Percentiles rank a stretch among this genome's conserved stretches.
These are phyloP conservation scores for Amphiprion ocellaris DNA, from an alignment of 2,113 vertebrate genomes.

Conservation along the genomic window DNA sequence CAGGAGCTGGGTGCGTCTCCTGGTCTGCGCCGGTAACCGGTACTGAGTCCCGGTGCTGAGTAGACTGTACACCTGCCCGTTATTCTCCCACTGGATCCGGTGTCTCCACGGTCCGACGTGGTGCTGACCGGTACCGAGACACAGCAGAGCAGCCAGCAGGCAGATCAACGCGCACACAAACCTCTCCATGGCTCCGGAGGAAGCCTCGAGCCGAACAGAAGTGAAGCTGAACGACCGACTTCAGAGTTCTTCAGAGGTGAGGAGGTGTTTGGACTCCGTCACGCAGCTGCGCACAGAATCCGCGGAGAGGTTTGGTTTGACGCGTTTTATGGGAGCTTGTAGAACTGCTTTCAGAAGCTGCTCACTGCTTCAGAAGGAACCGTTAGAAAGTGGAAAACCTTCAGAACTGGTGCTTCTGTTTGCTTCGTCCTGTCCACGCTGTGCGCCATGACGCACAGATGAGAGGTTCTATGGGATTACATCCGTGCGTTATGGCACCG, in stretches of 20 bases:
- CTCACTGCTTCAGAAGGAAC: background rate
- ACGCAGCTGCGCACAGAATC: slow-evolving; percentile 56
- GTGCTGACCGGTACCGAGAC: slow-evolving; percentile 69
- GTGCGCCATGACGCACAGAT: too few species aligned
- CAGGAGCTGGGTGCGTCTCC: slow-evolving; percentile 63
- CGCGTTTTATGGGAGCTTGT: background rate
- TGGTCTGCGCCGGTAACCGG: slow-evolving; percentile 57
- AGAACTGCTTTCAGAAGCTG: background rate
- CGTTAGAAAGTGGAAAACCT: too few species aligned
- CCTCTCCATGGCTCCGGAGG: slow-evolving; percentile 63
- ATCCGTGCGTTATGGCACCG: too few species aligned
- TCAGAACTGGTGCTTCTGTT: too few species aligned
- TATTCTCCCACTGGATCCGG: slow-evolving; percentile 81
- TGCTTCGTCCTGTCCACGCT: too few species aligned
- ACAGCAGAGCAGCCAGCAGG: slow-evolving; percentile 54
- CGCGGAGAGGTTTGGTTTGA: background rate
- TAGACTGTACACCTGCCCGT: slow-evolving; percentile 80
- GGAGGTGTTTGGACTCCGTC: slow-evolving; percentile 48
- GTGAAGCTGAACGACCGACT: slow-evolving; percentile 21
- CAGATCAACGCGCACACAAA: slow-evolving; percentile 15
- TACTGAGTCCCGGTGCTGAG: slow-evolving; percentile 82
- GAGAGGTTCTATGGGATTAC: too few species aligned
- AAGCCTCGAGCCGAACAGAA: background rate
- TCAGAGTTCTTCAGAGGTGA: slow-evolving; percentile 14
- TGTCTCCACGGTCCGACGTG: slow-evolving; percentile 75